Evolutionary conservation across 2,797 vertebrate species (phyloP).

Genomic region (Arvicola amphibius): DNA sequence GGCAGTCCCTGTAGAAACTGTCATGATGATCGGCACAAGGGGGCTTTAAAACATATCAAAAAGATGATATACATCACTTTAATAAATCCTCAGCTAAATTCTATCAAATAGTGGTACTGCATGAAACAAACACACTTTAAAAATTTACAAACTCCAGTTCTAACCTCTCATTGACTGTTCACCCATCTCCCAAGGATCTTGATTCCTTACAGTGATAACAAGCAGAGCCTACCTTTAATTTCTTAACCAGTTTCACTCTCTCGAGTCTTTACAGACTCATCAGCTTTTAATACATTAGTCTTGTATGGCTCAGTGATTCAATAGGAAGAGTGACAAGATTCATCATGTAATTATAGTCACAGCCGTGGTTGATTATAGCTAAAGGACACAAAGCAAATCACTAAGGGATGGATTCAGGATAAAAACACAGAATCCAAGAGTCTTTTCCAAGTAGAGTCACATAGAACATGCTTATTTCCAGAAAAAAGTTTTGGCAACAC

Average conservation of each 20-base stretch:
- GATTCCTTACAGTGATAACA: not conserved
- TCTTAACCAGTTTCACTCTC: not conserved
- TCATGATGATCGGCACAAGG: not conserved
- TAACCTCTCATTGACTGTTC: not conserved
- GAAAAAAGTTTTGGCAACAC: not conserved
- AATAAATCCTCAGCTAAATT: not conserved
- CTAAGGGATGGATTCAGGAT: not conserved
- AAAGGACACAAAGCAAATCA: slow-evolving; percentile 10
- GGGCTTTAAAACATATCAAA: not conserved
- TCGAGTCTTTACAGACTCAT: not conserved
- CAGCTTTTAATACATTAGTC: not conserved
- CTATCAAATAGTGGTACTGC: not conserved
- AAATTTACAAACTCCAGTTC: not conserved
- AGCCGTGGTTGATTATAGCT: not conserved
- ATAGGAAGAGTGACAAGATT: not conserved
- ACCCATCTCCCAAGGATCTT: not conserved
- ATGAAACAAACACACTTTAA: not conserved
- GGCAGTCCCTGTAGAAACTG: not conserved
- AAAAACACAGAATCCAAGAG: not conserved
- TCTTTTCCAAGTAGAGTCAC: not conserved
- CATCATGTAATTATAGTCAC: not conserved
- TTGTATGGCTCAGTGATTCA: not conserved
- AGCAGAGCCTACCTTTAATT: not conserved
- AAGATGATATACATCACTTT: not conserved
- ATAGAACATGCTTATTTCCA: not conserved